phyloP scores from a whole-genome alignment of 2,888 invertebrate species.

The Magallana nippona region DNA sequence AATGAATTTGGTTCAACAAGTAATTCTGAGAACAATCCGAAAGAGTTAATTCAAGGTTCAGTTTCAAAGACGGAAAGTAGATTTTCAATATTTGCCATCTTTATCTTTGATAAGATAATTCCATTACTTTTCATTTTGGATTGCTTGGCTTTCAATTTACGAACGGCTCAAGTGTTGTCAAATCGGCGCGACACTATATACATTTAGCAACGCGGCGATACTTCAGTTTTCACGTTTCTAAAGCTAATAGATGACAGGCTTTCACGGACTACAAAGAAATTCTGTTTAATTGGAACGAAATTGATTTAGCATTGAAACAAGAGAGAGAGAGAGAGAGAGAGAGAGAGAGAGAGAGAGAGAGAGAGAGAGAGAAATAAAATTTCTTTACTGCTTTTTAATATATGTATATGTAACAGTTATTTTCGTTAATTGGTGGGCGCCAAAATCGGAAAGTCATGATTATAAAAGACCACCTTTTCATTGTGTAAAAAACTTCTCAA shows the following conservation, averaged over 20 bases:
- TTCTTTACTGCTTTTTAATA: neutral
- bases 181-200: neutral
- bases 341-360: slow-evolving; percentile 5
- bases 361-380: neutral
- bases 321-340: neutral
- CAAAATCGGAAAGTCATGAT: too few relatives aligned
- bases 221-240: neutral
- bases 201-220: neutral
- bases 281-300: neutral
- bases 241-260: neutral
- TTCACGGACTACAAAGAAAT: neutral
- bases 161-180: neutral
- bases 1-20: neutral
- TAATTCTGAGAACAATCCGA: neutral
- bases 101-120: slow-evolving; percentile 17
- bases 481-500: too few relatives aligned
- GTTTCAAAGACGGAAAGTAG: slow-evolving; percentile 10
- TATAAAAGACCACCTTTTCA: too few relatives aligned
- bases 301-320: neutral
- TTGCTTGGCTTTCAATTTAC: neutral
- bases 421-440: too few relatives aligned
- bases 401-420: too few relatives aligned
- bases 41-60: neutral
- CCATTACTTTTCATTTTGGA: slow-evolving; percentile 12
- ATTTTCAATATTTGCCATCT: slow-evolving; percentile 22